These are phyloP conservation scores for Pegea sp. DNA, from an alignment of 23 tunicate genomes.

Conservation along the genomic window DNA sequence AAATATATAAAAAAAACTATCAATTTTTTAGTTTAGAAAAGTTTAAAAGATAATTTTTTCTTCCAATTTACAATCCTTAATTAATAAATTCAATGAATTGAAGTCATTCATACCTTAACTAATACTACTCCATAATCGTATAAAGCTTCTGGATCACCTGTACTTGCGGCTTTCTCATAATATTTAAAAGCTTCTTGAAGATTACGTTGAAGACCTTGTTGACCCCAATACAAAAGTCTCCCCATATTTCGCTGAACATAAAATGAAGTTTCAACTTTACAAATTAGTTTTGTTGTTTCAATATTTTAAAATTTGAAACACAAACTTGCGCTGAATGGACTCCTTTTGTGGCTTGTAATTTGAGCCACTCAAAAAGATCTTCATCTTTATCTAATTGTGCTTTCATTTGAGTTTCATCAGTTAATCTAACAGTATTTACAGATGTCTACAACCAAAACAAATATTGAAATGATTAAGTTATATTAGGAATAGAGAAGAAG, in stretches of 20 bases:
- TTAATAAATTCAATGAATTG: no score
- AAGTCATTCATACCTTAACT: conserved; percentile 51
- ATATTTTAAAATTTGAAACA: not conserved
- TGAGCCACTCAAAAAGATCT: conserved; percentile 73
- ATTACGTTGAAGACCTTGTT: conserved; percentile 80
- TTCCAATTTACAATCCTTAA: no score
- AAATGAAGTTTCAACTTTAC: not conserved
- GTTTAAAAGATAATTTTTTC: no score
- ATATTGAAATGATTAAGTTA: no score
- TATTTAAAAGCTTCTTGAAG: conserved; percentile 62
- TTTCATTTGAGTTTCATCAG: conserved; percentile 60
- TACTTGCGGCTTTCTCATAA: conserved; percentile 69
- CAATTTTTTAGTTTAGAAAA: no score
- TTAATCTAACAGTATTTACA: conserved; percentile 45
- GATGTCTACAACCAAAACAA: conserved; percentile 11
- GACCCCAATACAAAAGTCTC: conserved; percentile 70
- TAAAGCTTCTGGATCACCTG: conserved; percentile 65
- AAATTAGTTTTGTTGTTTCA: not conserved
- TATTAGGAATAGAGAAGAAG: no score
- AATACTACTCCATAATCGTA: conserved; percentile 70
- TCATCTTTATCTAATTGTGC: conserved; percentile 47
- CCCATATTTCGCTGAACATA: conserved; percentile 50
- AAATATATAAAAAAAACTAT: no score
- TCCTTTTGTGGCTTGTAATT: conserved; percentile 74
- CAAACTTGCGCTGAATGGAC: conserved; percentile 49